A percentile compares a stretch with the other conserved stretches of the same genome.
These are phyloP conservation scores for Cylloceria caligata DNA, from an alignment of 2,888 invertebrate genomes.

Conservation along the genomic window DNA sequence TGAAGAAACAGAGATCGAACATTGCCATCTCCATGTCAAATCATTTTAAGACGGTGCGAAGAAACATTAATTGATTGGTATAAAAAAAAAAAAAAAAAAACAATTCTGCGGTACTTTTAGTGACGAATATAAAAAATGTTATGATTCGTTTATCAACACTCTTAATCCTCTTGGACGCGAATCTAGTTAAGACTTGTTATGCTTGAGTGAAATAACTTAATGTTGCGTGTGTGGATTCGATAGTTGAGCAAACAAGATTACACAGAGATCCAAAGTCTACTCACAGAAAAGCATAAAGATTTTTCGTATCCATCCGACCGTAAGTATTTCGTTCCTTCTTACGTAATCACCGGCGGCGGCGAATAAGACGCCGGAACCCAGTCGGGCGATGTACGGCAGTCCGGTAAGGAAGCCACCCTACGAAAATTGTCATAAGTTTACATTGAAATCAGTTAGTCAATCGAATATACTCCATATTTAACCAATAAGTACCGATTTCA, in stretches of 20 bases:
- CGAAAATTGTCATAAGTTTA: not conserved
- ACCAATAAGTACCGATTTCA: conserved; percentile 84
- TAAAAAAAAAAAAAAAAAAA: no score
- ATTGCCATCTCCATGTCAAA: not conserved
- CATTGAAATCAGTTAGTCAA: not conserved
- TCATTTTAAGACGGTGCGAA: not conserved
- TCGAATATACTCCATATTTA: conserved; percentile 10
- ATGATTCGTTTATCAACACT: no score
- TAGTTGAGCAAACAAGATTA: conserved; percentile 22
- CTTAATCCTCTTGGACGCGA: not conserved
- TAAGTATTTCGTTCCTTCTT: conserved; percentile 85
- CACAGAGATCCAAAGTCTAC: conserved; percentile 61
- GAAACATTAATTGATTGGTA: no score
- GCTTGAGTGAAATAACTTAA: conserved; percentile 16
- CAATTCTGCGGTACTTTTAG: no score
- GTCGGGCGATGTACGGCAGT: conserved; percentile 90
- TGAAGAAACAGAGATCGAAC: not conserved
- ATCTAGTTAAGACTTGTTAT: conserved; percentile 6
- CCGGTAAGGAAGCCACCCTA: conserved; percentile 90
- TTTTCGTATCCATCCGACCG: conserved; percentile 82
- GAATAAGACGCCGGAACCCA: conserved; percentile 89
- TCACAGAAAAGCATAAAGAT: conserved; percentile 82
- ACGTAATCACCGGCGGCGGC: conserved; percentile 90
- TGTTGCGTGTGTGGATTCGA: not conserved
- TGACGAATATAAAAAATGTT: no score